phyloP scores from a whole-genome alignment of 1,140 invertebrate species.

The Chironomus tepperi region DNA sequence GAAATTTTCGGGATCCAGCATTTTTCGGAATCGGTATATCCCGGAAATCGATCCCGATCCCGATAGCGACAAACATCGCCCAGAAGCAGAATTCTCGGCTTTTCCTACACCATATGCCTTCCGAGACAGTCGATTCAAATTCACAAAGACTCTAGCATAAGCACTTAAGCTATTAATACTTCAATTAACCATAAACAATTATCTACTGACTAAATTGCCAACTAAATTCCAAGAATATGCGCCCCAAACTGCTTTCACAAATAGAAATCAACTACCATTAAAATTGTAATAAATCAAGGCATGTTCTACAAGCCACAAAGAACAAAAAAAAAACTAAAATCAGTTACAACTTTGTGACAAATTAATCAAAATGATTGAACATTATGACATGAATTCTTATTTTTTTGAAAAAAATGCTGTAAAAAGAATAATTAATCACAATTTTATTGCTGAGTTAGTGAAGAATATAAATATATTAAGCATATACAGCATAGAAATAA shows the following conservation, averaged over 20 bases:
- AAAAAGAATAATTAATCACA: background rate
- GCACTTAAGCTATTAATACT: too few relatives aligned
- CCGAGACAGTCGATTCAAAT: too few relatives aligned
- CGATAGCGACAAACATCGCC: too few relatives aligned
- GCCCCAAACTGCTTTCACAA: background rate
- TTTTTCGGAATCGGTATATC: too few relatives aligned
- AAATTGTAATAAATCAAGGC: background rate
- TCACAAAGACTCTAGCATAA: too few relatives aligned
- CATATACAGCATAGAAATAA: background rate
- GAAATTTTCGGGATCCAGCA: too few relatives aligned
- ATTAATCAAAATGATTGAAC: background rate
- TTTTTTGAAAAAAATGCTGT: background rate
- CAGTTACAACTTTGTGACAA: background rate
- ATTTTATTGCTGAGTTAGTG: background rate
- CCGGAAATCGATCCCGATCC: too few relatives aligned
- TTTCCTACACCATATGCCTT: too few relatives aligned
- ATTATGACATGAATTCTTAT: background rate
- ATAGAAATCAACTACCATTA: too few relatives aligned
- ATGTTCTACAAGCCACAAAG: background rate
- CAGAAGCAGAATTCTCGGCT: too few relatives aligned
- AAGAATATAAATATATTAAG: too few relatives aligned
- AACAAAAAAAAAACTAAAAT: too few relatives aligned
- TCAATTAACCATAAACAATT: background rate
- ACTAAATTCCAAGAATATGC: background rate
- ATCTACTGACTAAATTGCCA: background rate